phyloP scores from a whole-genome alignment of 2,888 invertebrate species.

The Amphipoea oculea region DNA sequence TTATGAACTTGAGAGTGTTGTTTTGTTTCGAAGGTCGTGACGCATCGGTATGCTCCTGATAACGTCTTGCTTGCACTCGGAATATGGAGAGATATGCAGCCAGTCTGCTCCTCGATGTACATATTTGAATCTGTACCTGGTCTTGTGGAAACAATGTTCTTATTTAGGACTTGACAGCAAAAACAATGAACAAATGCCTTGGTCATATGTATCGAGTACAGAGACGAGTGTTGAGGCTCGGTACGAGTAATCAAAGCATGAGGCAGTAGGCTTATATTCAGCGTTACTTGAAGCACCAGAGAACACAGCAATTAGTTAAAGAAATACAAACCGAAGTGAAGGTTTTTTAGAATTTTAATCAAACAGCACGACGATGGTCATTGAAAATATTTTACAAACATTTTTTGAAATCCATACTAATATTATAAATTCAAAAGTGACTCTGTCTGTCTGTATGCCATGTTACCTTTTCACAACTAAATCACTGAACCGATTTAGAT shows the following conservation, averaged over 20 bases:
- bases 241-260: background rate
- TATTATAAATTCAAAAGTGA: too few relatives aligned
- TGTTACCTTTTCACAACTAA: too few relatives aligned
- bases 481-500: too few relatives aligned
- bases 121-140: slow-evolving; percentile 83
- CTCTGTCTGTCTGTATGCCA: too few relatives aligned
- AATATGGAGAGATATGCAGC: slow-evolving; percentile 77
- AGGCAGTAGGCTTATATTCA: background rate
- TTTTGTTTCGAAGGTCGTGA: slow-evolving; percentile 73
- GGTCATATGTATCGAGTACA: background rate
- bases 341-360: background rate
- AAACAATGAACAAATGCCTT: slow-evolving; percentile 1
- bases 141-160: slow-evolving; percentile 85
- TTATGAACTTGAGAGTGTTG: slow-evolving; percentile 70
- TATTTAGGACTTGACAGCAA: slow-evolving; percentile 71
- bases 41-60: slow-evolving; percentile 82
- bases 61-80: slow-evolving; percentile 76
- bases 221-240: background rate
- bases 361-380: background rate
- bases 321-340: background rate
- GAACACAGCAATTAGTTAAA: background rate
- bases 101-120: slow-evolving; percentile 75
- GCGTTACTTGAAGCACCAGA: background rate
- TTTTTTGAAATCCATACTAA: background rate
- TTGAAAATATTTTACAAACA: background rate